Conservation (phyloP, 2,888 invertebrate genomes). For the Diaperis boleti region DNA sequence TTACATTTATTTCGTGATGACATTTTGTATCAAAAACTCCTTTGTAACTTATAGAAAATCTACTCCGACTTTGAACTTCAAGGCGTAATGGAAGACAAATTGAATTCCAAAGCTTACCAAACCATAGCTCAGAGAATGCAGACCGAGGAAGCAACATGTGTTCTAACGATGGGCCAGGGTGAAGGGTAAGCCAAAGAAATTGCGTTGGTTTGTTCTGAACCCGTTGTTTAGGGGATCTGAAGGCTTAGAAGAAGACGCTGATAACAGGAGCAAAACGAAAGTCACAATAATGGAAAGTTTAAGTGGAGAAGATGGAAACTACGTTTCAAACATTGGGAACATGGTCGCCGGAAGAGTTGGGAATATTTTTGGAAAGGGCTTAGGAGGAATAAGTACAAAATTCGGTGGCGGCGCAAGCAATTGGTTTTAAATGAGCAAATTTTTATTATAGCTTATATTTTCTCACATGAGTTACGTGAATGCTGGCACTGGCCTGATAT, state of each 20-base stretch:
- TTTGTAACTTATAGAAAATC: constrained; percentile 81
- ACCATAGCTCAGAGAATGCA: constrained; percentile 94
- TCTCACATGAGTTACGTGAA: constrained; percentile 53
- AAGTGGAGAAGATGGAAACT: constrained; percentile 79
- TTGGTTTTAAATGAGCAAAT: constrained; percentile 76
- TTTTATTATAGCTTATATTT: constrained; percentile 55
- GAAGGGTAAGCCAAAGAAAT: constrained; percentile 67
- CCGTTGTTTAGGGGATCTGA: constrained; percentile 55
- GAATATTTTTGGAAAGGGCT: constrained; percentile 90
- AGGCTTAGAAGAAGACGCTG: constrained; percentile 72
- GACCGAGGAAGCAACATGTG: constrained; percentile 96
- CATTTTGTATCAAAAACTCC: background rate
- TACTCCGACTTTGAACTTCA: constrained; percentile 99
- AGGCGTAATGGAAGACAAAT: constrained; percentile 97
- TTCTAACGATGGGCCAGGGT: constrained; percentile 84
- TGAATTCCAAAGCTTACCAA: constrained; percentile 96
- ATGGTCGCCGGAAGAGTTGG: constrained; percentile 90
- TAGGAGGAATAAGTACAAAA: constrained; percentile 91
- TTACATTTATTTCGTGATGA: too few relatives aligned
- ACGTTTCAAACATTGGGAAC: constrained; percentile 83
- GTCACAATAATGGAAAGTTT: constrained; percentile 73
- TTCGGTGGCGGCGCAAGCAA: constrained; percentile 86
- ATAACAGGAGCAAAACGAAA: constrained; percentile 71
- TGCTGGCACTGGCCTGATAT: constrained; percentile 50
- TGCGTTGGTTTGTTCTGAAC: background rate